Evolutionary conservation across 2,888 invertebrate genomes (phyloP), one percentile per base, ranked within the genome.

Genomic region (Acheta domesticus): DNA sequence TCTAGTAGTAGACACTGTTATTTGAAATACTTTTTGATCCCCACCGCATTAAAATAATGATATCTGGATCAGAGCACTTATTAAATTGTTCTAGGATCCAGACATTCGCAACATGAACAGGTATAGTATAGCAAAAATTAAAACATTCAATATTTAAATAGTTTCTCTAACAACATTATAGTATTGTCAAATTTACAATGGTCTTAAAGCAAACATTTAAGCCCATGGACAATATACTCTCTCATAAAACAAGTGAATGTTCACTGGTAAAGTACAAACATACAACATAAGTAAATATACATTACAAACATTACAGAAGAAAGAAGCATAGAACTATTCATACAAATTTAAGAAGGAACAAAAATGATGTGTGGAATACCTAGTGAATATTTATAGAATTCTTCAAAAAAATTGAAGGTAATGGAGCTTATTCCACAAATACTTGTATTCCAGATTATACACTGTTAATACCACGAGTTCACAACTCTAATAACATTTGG

Each of bases 51-150:
- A 62, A 62, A 62, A 62, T 62, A 62, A 62, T n/a, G n/a, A 19
- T 62, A 62, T 12, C 5, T 62, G 62, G n/a, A 62, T 62, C n/a
- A n/a, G 14, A 62, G n/a, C n/a, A 19, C 16, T 62, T 19, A 62
- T 62, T 62, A 62, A 62, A 62, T 19, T 19, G 62, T 62, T 19
- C n/a, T 62, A 5, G 8, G 8, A 62, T 62, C 16, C 14, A 8
- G 62, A 62, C 14, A 62, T 62, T 62, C n/a, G n/a, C 62, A 62
- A 62, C 62, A 62, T 62, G 62, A 62, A 62, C 62, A 62, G n/a
- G 62, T 19, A 62, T n/a, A 62, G 62, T 62, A 62, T n/a, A 19
- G 16, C 62, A 62, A 36, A 62, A 62, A 62, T 62, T n/a, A 62
- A 62, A 62, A 62, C 62, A 62, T 62, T 62, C 62, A 62, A 62